Evolutionary conservation across 2,113 vertebrate species (phyloP), one percentile per base, ranked within the genome.

Genomic region (Lepus timidus): DNA sequence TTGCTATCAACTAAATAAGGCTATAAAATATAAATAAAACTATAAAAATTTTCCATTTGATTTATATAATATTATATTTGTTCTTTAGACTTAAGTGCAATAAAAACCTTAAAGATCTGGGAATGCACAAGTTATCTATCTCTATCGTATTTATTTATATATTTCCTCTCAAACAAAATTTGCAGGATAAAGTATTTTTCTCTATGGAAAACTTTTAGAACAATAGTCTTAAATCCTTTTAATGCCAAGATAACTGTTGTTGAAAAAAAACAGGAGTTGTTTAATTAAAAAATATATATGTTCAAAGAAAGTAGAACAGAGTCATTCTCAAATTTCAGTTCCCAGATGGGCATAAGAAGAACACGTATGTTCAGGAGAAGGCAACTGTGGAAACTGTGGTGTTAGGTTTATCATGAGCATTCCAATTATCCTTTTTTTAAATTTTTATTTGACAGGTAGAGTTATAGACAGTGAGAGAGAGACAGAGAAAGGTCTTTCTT

Each of bases 41-140:
- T 51, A 68, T 36, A 67, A 70, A 58, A 95, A 44, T 25, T 64
- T 76, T 76, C 31, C 68, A 85, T 22, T 95, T 94, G 74, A 93
- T 31, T 55, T 36, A 25, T 39, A 2, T 31, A 33, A 9, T 11
- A 22, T 52, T 85, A 27, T 55, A 78, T 61, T 68, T 70, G 78
- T 55, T 91, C 36, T 85, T 67, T 39, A 76, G 51, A 91, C 2
- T 58, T 27, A 31, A 58, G 2, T 31, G n/a, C 70, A 62, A 44
- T 83, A 36, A 90, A 62, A 11, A 44, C 67, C 86, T 25, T 58
- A 70, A 89, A 65, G 3, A 22, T 36, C 39, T 68, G 52, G 29
- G 44, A 75, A 76, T 44, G 31, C 9, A 23, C 44, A 79, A 52
- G 36, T 55, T 70, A 31, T 31, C 25, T 12, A 58, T 58, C 19